These are phyloP conservation scores for Toxotes chatareus DNA, from an alignment of 2,113 vertebrate species.

Conservation along the genomic window DNA sequence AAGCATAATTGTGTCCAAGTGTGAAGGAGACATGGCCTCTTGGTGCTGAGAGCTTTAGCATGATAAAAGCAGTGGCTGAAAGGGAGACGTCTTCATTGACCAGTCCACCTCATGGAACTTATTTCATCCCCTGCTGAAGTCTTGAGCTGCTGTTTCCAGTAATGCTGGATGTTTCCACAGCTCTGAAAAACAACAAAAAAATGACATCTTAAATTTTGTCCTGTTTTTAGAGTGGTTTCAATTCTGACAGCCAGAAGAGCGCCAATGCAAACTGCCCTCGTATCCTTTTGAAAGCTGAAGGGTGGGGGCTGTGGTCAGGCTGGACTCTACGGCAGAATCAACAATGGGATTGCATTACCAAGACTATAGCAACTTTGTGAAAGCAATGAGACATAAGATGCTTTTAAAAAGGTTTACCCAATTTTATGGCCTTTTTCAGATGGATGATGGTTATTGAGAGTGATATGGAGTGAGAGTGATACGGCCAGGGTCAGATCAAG, in stretches of 20 bases:
- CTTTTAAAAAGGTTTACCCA: slow-evolving; percentile 40
- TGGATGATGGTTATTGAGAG: slow-evolving; percentile 67
- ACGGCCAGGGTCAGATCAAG: slow-evolving; percentile 59
- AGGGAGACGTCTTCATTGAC: slow-evolving; percentile 53
- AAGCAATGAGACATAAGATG: slow-evolving; percentile 40
- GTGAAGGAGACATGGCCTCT: slow-evolving; percentile 34
- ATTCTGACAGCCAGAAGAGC: slow-evolving; percentile 33
- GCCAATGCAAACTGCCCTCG: background rate
- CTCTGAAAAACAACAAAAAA: slow-evolving; percentile 50
- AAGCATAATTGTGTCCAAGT: slow-evolving; percentile 53
- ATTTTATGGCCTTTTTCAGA: slow-evolving; percentile 41
- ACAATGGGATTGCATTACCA: slow-evolving; percentile 61
- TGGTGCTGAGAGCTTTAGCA: slow-evolving; percentile 30
- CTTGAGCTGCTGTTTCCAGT: slow-evolving; percentile 37
- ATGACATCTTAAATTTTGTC: slow-evolving; percentile 22
- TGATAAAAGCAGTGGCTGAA: slow-evolving; percentile 53
- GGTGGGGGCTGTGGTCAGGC: background rate
- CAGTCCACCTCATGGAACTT: slow-evolving; percentile 33
- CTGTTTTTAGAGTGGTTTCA: slow-evolving; percentile 21
- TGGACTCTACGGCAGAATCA: slow-evolving; percentile 49
- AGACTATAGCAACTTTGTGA: slow-evolving; percentile 30
- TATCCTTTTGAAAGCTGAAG: slow-evolving; percentile 15
- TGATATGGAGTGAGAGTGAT: slow-evolving; percentile 57
- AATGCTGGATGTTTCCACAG: slow-evolving; percentile 51
- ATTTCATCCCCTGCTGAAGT: slow-evolving; percentile 25